Percentiles rank a stretch among this genome's conserved stretches.
Evolutionary conservation across 2,113 vertebrate genomes (phyloP).

Genomic region (Eulacestoma nigropectus): DNA sequence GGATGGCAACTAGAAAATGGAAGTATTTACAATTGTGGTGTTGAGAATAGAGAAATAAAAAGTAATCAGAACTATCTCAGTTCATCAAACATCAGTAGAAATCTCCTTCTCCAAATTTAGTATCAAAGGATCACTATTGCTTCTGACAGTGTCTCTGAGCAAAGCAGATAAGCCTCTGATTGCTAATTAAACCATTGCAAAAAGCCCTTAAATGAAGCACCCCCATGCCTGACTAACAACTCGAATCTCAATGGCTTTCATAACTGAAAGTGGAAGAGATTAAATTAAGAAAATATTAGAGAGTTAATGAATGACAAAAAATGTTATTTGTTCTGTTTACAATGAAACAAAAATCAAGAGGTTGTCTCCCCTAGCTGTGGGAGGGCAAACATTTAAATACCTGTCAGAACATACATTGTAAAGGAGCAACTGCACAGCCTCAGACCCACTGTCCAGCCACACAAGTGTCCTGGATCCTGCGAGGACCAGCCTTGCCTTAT

Average conservation of each 20-base stretch:
- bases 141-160: conserved; percentile 12
- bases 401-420: not conserved
- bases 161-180: conserved; percentile 40
- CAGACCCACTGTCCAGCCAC: not conserved
- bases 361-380: not conserved
- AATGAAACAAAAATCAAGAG: not conserved
- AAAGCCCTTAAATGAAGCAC: conserved; percentile 37
- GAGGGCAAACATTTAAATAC: not conserved
- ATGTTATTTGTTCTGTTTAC: conserved; percentile 22
- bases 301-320: conserved; percentile 41
- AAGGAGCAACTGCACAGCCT: not conserved
- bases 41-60: not conserved
- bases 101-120: not conserved
- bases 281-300: conserved; percentile 46
- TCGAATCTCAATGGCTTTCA: conserved; percentile 54
- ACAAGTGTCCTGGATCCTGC: not conserved
- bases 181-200: conserved; percentile 56
- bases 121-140: conserved; percentile 31
- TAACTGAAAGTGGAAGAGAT: conserved; percentile 52
- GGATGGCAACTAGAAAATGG: not conserved
- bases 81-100: not conserved
- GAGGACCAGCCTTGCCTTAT: not conserved
- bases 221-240: conserved; percentile 37
- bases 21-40: not conserved
- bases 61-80: not conserved